phyloP scores from a whole-genome alignment of 92 coral and sea anemone genomes.

The Heliopora coerulea region DNA sequence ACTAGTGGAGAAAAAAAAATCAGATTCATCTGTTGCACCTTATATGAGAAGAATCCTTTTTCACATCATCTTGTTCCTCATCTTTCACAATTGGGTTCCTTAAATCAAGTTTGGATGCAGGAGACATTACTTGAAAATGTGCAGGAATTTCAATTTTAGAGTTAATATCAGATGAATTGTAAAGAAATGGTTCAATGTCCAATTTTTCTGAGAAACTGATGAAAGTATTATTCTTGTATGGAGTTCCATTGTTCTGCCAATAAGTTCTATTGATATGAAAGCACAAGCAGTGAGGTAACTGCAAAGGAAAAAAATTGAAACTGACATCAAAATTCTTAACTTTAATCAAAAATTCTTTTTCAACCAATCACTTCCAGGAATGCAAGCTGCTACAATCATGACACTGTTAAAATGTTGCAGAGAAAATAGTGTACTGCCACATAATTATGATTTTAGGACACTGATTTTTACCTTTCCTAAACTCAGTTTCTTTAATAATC shows the following conservation, averaged over 20 bases:
- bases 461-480: conserved; percentile 94
- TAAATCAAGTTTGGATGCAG: not conserved
- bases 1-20: not conserved
- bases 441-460: no score
- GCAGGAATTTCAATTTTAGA: not conserved
- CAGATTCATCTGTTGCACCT: not conserved
- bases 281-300: conserved; percentile 94
- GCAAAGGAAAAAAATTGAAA: conserved; percentile 1
- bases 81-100: not conserved
- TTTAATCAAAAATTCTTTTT: no score
- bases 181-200: conserved; percentile 73
- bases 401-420: no score
- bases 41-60: not conserved
- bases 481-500: conserved; percentile 26
- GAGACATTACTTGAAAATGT: not conserved
- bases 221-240: conserved; percentile 78
- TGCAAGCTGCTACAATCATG: no score
- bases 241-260: conserved; percentile 88
- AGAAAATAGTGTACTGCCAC: no score
- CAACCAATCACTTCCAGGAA: no score
- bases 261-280: conserved; percentile 91
- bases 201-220: conserved; percentile 75
- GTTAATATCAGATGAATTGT: conserved; percentile 50
- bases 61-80: not conserved
- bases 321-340: no score